Percentiles rank a stretch among this genome's conserved stretches.
phyloP scores from a whole-genome alignment of 2,113 vertebrate species.

The Rhabdornis inornatus region DNA sequence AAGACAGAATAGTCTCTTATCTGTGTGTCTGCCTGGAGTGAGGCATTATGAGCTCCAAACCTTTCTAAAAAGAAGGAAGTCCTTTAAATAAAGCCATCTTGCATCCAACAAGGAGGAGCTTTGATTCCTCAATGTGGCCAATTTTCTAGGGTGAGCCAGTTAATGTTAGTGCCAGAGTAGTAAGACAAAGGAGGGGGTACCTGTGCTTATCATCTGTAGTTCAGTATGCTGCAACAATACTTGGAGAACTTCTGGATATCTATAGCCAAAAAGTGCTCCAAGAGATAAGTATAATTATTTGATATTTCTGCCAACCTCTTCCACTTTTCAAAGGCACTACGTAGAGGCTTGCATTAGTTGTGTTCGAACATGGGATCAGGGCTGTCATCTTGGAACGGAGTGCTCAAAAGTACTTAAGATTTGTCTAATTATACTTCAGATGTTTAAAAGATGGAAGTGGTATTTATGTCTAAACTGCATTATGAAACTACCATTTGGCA shows the following conservation, averaged over 20 bases:
- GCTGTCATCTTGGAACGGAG: background rate
- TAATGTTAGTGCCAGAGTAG: background rate
- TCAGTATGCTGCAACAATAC: background rate
- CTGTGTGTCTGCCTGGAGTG: background rate
- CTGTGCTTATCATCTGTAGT: background rate
- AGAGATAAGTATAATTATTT: constrained; percentile 28
- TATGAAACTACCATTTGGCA: constrained; percentile 36
- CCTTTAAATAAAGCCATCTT: background rate
- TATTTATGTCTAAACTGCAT: constrained; percentile 45
- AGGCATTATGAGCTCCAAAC: background rate
- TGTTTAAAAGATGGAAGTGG: constrained; percentile 61
- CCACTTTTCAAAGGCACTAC: background rate
- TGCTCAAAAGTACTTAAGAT: constrained; percentile 57
- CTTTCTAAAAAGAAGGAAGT: background rate
- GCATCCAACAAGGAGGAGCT: background rate
- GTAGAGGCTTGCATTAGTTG: background rate
- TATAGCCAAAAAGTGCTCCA: constrained; percentile 1
- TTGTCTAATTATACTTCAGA: constrained; percentile 49
- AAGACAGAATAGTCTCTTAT: background rate
- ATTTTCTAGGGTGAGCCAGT: background rate
- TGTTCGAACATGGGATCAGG: background rate
- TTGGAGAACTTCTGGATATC: background rate
- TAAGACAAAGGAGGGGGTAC: background rate
- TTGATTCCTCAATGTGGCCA: background rate
- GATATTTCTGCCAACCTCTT: constrained; percentile 26